Percentiles rank a stretch among this genome's conserved stretches.
Evolutionary conservation across 2,797 vertebrate species (phyloP).

Genomic region (Gymnoscopelus braueri): DNA sequence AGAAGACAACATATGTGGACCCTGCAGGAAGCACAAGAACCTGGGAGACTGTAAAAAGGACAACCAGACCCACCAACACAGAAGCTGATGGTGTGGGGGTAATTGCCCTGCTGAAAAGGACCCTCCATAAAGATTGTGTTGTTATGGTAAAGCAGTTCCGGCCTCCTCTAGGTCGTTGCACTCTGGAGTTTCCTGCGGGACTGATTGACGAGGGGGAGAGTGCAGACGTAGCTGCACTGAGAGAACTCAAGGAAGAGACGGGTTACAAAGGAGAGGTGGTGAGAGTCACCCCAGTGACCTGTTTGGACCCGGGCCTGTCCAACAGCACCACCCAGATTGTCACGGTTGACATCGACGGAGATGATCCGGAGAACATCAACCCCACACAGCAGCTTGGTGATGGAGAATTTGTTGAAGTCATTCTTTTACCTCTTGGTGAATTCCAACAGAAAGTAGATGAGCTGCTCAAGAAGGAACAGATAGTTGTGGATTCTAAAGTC

Average conservation of each 20-base stretch:
- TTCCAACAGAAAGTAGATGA: constrained; percentile 91
- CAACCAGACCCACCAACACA: constrained; percentile 82
- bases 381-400: constrained; percentile 94
- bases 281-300: constrained; percentile 93
- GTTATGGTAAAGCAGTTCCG: constrained; percentile 98
- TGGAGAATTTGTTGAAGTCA: constrained; percentile 94
- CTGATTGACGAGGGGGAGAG: constrained; percentile 93
- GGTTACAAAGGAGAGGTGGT: constrained; percentile 94
- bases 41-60: constrained; percentile 95
- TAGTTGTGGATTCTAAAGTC: constrained; percentile 91
- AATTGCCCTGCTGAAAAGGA: constrained; percentile 93
- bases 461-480: constrained; percentile 86
- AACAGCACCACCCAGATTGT: constrained; percentile 91
- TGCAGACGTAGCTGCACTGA: constrained; percentile 87
- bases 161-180: constrained; percentile 89
- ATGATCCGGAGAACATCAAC: constrained; percentile 88
- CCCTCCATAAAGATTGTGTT: constrained; percentile 94
- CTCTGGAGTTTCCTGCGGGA: constrained; percentile 96
- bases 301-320: constrained; percentile 93
- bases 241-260: constrained; percentile 96
- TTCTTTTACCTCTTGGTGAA: constrained; percentile 92
- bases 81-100: constrained; percentile 91
- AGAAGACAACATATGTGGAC: constrained; percentile 93
- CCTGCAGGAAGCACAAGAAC: constrained; percentile 89
- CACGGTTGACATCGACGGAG: constrained; percentile 93